Conservation (phyloP, 2,797 vertebrate genomes). For the Chelmon rostratus region DNA sequence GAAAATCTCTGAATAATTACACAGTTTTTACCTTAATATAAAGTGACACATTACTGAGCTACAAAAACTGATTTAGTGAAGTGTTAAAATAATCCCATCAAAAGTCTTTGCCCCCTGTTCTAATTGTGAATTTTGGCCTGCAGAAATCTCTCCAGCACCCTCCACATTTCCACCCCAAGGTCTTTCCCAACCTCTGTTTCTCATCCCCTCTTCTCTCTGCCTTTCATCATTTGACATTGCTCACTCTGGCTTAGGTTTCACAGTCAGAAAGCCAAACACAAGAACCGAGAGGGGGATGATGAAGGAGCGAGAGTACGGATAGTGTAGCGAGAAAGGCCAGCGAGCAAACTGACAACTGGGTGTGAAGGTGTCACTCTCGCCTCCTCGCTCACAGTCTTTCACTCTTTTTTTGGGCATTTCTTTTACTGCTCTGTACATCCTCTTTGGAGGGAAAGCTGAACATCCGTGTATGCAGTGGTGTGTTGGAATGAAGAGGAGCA, state of each 20-base stretch:
- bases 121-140: too few species aligned
- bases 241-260: conserved; percentile 75
- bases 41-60: too few species aligned
- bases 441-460: conserved; percentile 67
- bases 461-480: conserved; percentile 48
- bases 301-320: conserved; percentile 47
- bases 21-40: too few species aligned
- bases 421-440: conserved; percentile 41
- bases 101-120: too few species aligned
- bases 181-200: conserved; percentile 58
- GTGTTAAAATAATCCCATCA: too few species aligned
- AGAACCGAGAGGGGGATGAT: conserved; percentile 58
- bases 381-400: conserved; percentile 53
- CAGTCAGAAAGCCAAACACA: conserved; percentile 78
- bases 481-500: conserved; percentile 64
- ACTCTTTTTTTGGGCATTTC: conserved; percentile 35
- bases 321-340: conserved; percentile 56
- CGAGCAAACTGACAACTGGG: conserved; percentile 79
- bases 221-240: conserved; percentile 73
- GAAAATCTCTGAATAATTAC: too few species aligned
- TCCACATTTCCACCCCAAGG: conserved; percentile 46
- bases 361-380: conserved; percentile 81
- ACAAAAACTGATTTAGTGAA: too few species aligned
- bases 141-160: conserved; percentile 43
- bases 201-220: conserved; percentile 52